Percentiles rank a stretch among this genome's conserved stretches.
phyloP scores from a whole-genome alignment of 2,888 invertebrate genomes.

The Latrodectus elegans region DNA sequence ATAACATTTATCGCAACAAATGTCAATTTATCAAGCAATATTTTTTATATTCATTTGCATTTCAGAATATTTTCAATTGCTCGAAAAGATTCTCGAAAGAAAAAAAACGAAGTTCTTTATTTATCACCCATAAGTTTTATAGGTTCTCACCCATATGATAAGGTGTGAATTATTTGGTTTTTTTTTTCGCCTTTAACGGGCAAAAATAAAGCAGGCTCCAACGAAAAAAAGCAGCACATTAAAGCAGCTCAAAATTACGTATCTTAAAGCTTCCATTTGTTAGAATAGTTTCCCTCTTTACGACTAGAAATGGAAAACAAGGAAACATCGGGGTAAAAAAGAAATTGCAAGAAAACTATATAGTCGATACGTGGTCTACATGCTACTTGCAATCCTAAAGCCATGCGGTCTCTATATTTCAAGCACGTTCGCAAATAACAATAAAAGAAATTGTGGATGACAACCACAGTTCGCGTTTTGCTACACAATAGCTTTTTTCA shows the following conservation, averaged over 20 bases:
- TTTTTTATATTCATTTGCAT: conserved; percentile 37
- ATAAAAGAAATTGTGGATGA: conserved; percentile 62
- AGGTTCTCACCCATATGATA: conserved; percentile 38
- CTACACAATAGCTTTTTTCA: conserved; percentile 39
- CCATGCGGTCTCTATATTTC: conserved; percentile 41
- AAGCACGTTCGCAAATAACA: conserved; percentile 56
- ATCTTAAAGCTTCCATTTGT: conserved; percentile 34
- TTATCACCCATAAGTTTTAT: conserved; percentile 51
- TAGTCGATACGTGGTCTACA: conserved; percentile 53
- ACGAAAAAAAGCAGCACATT: conserved; percentile 24
- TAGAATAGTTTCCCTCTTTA: conserved; percentile 43
- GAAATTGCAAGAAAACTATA: conserved; percentile 29
- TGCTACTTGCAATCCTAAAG: conserved; percentile 32
- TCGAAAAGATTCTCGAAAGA: background rate
- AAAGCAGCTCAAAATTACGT: conserved; percentile 56
- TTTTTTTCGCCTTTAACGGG: conserved; percentile 1
- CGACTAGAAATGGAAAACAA: conserved; percentile 33
- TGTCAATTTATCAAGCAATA: background rate
- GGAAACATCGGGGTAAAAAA: conserved; percentile 17
- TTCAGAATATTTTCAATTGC: conserved; percentile 1
- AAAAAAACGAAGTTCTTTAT: conserved; percentile 16
- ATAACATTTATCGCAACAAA: background rate
- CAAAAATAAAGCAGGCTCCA: conserved; percentile 15
- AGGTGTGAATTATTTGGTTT: conserved; percentile 52
- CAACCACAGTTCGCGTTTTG: conserved; percentile 43